phyloP scores from a whole-genome alignment of 2,113 vertebrate species.

The Scopus umbretta region DNA sequence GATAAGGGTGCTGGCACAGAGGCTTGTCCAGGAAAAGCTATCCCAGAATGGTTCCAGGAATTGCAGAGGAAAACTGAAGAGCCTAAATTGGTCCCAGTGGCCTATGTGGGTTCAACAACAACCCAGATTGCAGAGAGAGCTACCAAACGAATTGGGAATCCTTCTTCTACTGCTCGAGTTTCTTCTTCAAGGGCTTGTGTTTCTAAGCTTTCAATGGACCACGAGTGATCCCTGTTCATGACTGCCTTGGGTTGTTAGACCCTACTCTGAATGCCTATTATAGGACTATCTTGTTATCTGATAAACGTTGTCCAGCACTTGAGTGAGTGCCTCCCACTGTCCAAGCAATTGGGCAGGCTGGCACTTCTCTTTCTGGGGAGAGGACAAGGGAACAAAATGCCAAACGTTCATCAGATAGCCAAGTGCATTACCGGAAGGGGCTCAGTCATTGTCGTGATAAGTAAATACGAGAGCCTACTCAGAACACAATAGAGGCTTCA shows the following conservation, averaged over 20 bases:
- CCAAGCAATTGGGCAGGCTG: neutral
- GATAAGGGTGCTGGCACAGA: neutral
- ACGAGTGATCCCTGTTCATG: neutral
- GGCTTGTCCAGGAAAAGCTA: neutral
- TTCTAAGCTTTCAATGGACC: neutral
- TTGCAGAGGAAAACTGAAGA: neutral
- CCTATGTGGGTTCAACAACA: neutral
- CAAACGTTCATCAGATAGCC: neutral
- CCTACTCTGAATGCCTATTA: neutral
- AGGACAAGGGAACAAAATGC: neutral
- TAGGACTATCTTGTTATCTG: neutral
- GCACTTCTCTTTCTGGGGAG: neutral
- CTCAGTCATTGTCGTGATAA: neutral
- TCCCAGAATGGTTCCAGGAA: neutral
- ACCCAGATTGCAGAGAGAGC: neutral
- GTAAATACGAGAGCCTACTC: neutral
- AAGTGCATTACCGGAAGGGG: neutral
- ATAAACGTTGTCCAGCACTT: neutral
- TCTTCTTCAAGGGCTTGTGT: neutral
- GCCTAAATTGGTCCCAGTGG: neutral
- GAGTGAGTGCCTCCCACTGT: fast-evolving
- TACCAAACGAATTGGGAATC: neutral
- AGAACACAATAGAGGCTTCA: conserved; percentile 10
- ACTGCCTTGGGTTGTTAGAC: neutral
- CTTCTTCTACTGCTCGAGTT: neutral